Evolutionary conservation across 1,140 invertebrate genomes (phyloP).

Genomic region (Lepidurus packardi): DNA sequence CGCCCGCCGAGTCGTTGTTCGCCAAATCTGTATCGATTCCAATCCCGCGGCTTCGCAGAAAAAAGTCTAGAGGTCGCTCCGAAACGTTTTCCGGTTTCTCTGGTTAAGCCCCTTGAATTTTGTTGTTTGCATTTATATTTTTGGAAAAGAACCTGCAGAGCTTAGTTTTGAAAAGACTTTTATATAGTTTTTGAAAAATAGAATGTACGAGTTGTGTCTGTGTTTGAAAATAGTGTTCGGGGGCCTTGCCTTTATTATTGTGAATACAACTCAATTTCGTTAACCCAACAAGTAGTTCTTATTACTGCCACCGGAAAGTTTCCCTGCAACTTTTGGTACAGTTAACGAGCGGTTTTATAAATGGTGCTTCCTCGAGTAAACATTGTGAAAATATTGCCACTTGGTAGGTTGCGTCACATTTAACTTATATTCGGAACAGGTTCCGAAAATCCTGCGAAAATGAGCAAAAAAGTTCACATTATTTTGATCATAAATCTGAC

Average conservation of each 20-base stretch:
- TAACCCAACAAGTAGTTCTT: not conserved
- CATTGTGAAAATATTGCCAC: not conserved
- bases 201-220: not conserved
- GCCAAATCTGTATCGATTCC: slow-evolving; percentile 34
- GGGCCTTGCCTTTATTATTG: slow-evolving; percentile 7
- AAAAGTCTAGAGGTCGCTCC: slow-evolving; percentile 4
- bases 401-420: not conserved
- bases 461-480: not conserved
- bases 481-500: not conserved
- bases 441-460: not conserved
- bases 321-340: not conserved
- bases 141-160: not conserved
- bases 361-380: not conserved
- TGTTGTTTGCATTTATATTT: not conserved
- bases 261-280: not conserved
- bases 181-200: slow-evolving; percentile 11
- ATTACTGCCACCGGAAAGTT: not conserved
- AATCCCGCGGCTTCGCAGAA: slow-evolving; percentile 28
- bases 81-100: slow-evolving; percentile 30
- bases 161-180: not conserved
- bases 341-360: too few species aligned
- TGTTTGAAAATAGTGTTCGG: not conserved
- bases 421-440: not conserved
- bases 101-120: not conserved
- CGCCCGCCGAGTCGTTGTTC: slow-evolving; percentile 34